phyloP scores from a whole-genome alignment of 2,113 vertebrate genomes.

The Natator depressus region DNA sequence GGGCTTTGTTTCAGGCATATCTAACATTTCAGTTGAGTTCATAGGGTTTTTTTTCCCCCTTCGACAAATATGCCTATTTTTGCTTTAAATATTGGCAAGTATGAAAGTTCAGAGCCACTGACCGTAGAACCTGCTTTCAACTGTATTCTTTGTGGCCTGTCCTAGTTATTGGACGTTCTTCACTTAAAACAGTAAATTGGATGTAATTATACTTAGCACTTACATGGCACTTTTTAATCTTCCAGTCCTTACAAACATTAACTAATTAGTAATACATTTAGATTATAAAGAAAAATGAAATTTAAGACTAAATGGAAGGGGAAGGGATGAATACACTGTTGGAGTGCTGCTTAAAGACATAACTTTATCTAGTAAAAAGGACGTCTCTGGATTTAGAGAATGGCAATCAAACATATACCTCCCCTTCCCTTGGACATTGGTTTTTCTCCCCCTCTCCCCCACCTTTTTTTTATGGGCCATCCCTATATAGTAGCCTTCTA shows the following conservation, averaged over 20 bases:
- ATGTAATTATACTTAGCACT: neutral
- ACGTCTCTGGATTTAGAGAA: neutral
- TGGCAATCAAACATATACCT: neutral
- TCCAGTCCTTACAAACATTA: neutral
- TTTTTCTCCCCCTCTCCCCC: too few relatives aligned
- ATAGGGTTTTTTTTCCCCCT: too few relatives aligned
- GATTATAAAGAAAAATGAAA: neutral
- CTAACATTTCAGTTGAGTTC: too few relatives aligned
- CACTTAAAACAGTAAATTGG: neutral
- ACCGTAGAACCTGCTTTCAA: neutral
- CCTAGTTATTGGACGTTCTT: slow-evolving; percentile 34
- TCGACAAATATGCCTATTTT: too few relatives aligned
- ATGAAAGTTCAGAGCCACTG: rapidly evolving
- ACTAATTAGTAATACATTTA: neutral
- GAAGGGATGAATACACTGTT: slow-evolving; percentile 14
- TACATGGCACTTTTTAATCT: neutral
- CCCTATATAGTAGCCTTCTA: too few relatives aligned
- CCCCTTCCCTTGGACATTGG: neutral
- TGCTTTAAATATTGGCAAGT: neutral
- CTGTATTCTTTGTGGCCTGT: slow-evolving; percentile 18
- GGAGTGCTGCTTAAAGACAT: neutral
- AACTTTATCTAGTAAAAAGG: slow-evolving; percentile 27
- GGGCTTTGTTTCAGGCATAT: too few relatives aligned
- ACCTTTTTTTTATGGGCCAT: too few relatives aligned
- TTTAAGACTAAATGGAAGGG: neutral